Base-by-base conservation (phyloP, 2,113 vertebrate genomes). In the Pelobates fuscus region DNA sequence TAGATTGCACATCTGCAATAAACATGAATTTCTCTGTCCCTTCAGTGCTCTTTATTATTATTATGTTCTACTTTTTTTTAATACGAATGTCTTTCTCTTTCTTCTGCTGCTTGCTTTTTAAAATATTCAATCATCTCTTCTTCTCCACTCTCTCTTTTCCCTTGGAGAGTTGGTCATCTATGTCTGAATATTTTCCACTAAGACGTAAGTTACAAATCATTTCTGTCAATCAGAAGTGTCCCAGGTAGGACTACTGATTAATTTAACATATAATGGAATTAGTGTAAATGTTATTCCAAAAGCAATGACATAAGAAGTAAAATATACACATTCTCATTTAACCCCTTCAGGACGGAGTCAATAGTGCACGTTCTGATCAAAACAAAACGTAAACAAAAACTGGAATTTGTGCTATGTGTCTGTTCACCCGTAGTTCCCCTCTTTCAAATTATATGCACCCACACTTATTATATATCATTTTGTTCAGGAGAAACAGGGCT, bases 161-260 rank as follows among this genome's bases (percentile, higher is more conserved):
- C 58, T 23, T n/a, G 18, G 46, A 25, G 23, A 43, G 41, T 41
- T 55, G 60, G 49, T 57, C 10, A 26, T 57, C 30, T 65, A 55
- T 44, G 18, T 43, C 23, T n/a, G 17, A 54, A 54, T 30, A 32
- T n/a, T 37, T 30, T 20, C 14, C 25, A 37, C 5, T 24, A 43
- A 14, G 12, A 52, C 41, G 24, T 23, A 17, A 11, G 59, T 62
- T 62, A 58, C 23, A 58, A 66, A 58, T 57, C 71, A 58, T 59
- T 43, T 21, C 15, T 29, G 32, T 59, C 46, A 65, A 55, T 65
- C 5, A 5, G 14, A 60, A 18, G 25, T 60, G 12, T 20, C 30
- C 6, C 29, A 73, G 8, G 29, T 17, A 27, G 41, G 24, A n/a
- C 17, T n/a, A 21, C 30, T 18, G 46, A 62, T 63, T 63, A 24